These are phyloP conservation scores for Lypha dubia DNA, from an alignment of 2,888 invertebrate genomes.

Conservation along the genomic window DNA sequence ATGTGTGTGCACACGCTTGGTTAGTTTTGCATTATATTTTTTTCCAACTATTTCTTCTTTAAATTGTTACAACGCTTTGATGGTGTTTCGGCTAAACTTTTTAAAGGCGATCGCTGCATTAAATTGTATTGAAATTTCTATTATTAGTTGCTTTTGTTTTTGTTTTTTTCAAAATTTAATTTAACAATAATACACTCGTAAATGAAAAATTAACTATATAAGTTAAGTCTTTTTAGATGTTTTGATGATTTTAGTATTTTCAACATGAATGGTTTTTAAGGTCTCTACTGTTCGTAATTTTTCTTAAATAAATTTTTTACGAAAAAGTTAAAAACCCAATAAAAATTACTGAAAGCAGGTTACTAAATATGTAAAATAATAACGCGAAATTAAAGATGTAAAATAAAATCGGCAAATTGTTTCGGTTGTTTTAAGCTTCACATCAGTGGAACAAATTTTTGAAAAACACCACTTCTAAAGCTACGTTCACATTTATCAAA, in stretches of 20 bases:
- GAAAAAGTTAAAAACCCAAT: constrained; percentile 19
- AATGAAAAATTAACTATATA: constrained; percentile 39
- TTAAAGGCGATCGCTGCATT: constrained; percentile 53
- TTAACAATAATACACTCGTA: constrained; percentile 5
- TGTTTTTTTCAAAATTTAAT: constrained; percentile 26
- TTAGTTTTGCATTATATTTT: constrained; percentile 51
- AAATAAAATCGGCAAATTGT: not conserved
- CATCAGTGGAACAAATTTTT: no score
- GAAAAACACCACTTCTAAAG: no score
- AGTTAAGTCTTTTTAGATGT: constrained; percentile 52
- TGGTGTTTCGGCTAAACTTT: constrained; percentile 51
- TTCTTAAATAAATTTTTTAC: not conserved
- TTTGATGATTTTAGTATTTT: constrained; percentile 75
- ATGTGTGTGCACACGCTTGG: constrained; percentile 66
- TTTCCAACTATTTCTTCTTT: constrained; percentile 48
- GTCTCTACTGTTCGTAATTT: constrained; percentile 65
- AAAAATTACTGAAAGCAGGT: constrained; percentile 60
- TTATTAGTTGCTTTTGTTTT: no score
- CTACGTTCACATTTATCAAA: no score
- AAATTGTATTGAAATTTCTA: constrained; percentile 61
- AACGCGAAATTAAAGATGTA: not conserved
- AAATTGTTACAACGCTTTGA: constrained; percentile 54
- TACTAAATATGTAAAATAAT: constrained; percentile 62
- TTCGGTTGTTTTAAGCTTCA: not conserved
- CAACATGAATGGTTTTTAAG: constrained; percentile 79